Evolutionary conservation across 1,140 invertebrate genomes (phyloP).

Genomic region (Panagrolaimus sp.): DNA sequence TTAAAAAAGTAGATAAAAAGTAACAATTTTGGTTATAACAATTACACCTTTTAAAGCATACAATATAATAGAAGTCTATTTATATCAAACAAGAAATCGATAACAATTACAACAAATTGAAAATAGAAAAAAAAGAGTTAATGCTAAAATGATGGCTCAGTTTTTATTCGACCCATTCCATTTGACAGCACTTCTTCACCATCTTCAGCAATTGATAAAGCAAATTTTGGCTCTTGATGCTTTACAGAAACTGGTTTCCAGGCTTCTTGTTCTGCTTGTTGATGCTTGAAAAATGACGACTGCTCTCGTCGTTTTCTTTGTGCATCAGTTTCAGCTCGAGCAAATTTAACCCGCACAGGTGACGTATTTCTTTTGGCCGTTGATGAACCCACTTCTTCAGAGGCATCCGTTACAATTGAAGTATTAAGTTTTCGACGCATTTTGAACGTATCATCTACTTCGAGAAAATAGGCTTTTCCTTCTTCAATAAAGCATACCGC

Average conservation of each 20-base stretch:
- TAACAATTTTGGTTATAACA: too few species aligned
- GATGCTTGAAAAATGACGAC: conserved; percentile 12
- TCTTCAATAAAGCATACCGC: neutral
- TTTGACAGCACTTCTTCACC: neutral
- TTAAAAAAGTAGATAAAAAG: too few species aligned
- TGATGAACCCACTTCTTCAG: neutral
- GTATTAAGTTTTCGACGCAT: neutral
- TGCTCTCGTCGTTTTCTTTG: conserved; percentile 9
- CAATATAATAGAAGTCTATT: neutral
- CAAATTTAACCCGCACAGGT: conserved; percentile 14
- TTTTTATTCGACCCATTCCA: too few species aligned
- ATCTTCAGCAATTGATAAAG: neutral
- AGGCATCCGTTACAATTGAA: neutral
- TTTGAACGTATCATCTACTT: conserved; percentile 3
- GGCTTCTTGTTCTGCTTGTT: conserved; percentile 10
- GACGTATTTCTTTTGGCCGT: neutral
- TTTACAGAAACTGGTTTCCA: conserved; percentile 2
- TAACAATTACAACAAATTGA: neutral
- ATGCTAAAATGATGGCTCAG: too few species aligned
- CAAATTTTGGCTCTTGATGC: neutral
- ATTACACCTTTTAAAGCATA: neutral
- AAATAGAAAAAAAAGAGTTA: too few species aligned
- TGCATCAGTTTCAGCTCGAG: conserved; percentile 14
- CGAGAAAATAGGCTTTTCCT: conserved; percentile 11
- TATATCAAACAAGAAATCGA: neutral